Conservation (phyloP, 2,888 invertebrate species). For the Drosophila eohydei region DNA sequence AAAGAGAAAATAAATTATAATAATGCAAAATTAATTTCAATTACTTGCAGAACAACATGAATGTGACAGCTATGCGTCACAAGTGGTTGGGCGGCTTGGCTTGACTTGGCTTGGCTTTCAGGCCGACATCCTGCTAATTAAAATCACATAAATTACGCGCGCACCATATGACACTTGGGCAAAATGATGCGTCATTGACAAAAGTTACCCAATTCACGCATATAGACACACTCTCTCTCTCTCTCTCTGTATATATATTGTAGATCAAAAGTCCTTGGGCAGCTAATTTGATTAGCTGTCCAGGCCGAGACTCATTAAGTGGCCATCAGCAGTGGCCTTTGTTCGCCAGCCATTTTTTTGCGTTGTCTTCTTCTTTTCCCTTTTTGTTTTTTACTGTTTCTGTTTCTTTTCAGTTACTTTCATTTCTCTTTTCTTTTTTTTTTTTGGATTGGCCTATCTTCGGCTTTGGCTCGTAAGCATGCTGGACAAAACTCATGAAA, state of each 20-base stretch:
- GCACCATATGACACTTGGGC: constrained; percentile 65
- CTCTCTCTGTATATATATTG: constrained; percentile 28
- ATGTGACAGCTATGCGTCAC: constrained; percentile 79
- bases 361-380: background rate
- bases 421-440: constrained; percentile 8
- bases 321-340: constrained; percentile 57
- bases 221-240: background rate
- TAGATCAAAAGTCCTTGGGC: constrained; percentile 65
- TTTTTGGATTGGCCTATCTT: constrained; percentile 38
- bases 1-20: constrained; percentile 36
- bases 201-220: constrained; percentile 44
- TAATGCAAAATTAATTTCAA: constrained; percentile 81
- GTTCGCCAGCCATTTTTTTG: constrained; percentile 21
- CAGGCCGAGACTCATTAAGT: constrained; percentile 68
- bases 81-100: constrained; percentile 20
- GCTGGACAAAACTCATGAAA: constrained; percentile 73
- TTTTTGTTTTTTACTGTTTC: constrained; percentile 7
- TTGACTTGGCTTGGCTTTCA: constrained; percentile 2
- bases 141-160: constrained; percentile 76
- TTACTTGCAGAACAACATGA: constrained; percentile 71
- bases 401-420: constrained; percentile 21
- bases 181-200: constrained; percentile 49
- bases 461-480: constrained; percentile 33
- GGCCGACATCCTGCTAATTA: constrained; percentile 64
- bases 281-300: constrained; percentile 79